phyloP scores from a whole-genome alignment of 2,888 invertebrate species.

The Tribolium freemani region DNA sequence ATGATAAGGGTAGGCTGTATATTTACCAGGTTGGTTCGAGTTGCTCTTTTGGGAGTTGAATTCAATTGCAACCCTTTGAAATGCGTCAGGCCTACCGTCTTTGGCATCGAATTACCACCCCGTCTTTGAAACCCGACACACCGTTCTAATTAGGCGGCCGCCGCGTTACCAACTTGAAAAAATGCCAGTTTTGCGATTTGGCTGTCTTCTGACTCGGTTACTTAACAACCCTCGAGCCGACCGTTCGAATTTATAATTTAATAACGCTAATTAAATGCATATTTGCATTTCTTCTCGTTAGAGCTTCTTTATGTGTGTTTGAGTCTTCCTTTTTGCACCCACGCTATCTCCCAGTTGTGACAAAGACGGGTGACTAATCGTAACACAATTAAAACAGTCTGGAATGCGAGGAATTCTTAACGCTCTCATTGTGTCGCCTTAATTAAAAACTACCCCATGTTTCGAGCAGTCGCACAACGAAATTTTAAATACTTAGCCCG shows the following conservation, averaged over 20 bases:
- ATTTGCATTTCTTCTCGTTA: slow-evolving; percentile 63
- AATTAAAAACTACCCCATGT: slow-evolving; percentile 68
- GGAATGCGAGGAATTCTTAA: slow-evolving; percentile 68
- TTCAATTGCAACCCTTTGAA: slow-evolving; percentile 67
- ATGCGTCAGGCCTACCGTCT: slow-evolving; percentile 58
- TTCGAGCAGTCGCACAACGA: slow-evolving; percentile 54
- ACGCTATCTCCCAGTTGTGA: slow-evolving; percentile 22
- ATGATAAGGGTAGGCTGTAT: slow-evolving; percentile 64
- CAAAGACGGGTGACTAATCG: slow-evolving; percentile 59
- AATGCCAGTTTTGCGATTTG: background rate
- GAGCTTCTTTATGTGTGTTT: slow-evolving; percentile 52
- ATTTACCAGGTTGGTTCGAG: slow-evolving; percentile 62
- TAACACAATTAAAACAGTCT: slow-evolving; percentile 64
- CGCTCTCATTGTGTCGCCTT: slow-evolving; percentile 67
- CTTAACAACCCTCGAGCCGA: slow-evolving; percentile 52
- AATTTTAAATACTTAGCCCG: slow-evolving; percentile 14
- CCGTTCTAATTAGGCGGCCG: slow-evolving; percentile 42
- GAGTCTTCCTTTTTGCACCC: slow-evolving; percentile 32
- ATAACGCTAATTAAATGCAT: slow-evolving; percentile 67
- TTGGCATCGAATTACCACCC: slow-evolving; percentile 57
- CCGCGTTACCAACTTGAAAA: slow-evolving; percentile 1
- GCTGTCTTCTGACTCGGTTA: slow-evolving; percentile 14
- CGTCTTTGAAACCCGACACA: slow-evolving; percentile 43
- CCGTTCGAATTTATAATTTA: slow-evolving; percentile 66
- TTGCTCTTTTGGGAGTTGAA: slow-evolving; percentile 65